Conservation (phyloP, 2,797 vertebrate genomes). For the Thunnus albacares region DNA sequence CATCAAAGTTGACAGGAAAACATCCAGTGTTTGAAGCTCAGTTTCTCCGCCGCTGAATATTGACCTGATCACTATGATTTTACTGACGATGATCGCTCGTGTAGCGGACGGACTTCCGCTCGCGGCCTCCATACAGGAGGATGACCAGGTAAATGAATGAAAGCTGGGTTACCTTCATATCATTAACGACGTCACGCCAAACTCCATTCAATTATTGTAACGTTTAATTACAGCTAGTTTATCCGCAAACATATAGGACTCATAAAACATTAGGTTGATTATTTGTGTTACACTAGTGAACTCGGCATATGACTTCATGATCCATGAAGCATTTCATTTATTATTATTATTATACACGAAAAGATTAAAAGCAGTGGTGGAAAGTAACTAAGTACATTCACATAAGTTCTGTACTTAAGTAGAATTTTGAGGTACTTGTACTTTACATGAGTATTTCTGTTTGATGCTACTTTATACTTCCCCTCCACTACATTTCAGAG, state of each 20-base stretch:
- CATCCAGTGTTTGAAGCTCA: constrained; percentile 26
- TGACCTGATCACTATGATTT: constrained; percentile 83
- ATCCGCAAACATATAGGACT: no score
- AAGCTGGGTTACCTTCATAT: not conserved
- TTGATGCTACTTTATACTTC: no score
- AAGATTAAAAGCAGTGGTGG: no score
- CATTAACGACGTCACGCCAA: not conserved
- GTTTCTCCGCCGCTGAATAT: not conserved
- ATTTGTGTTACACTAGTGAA: not conserved
- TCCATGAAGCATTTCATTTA: not conserved
- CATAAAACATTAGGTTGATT: not conserved
- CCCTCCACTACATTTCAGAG: no score
- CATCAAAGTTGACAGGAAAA: constrained; percentile 55
- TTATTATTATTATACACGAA: no score
- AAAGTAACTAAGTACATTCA: no score
- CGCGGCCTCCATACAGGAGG: constrained; percentile 93
- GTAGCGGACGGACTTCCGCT: constrained; percentile 92
- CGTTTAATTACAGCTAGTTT: not conserved
- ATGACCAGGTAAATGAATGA: constrained; percentile 89
- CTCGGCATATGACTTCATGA: no score
- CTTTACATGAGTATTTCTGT: no score
- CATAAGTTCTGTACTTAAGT: no score
- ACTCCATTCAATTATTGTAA: not conserved
- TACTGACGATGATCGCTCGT: constrained; percentile 91
- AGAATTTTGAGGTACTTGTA: no score